A percentile compares a stretch with the other conserved stretches of the same genome.
phyloP scores from a whole-genome alignment of 2,113 vertebrate species.

The Hydrochoerus hydrochaeris region DNA sequence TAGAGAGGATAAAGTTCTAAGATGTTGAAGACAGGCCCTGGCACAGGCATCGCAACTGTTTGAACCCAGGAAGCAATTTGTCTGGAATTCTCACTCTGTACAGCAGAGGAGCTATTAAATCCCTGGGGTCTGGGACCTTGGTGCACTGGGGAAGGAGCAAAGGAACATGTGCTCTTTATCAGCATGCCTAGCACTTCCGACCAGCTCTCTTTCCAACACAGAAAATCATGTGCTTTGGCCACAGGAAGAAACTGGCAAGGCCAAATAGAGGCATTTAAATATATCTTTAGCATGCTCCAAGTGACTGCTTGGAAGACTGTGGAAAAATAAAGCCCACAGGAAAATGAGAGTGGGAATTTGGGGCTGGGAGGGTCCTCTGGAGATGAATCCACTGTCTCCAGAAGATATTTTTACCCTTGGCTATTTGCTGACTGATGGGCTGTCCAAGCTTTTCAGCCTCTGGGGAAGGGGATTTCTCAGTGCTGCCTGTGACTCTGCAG shows the following conservation, averaged over 20 bases:
- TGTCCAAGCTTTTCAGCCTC: not conserved
- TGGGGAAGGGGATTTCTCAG: not conserved
- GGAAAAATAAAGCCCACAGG: conserved; percentile 59
- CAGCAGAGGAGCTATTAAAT: not conserved
- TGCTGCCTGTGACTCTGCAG: not conserved
- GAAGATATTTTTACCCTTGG: conserved; percentile 34
- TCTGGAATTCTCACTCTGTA: conserved; percentile 37
- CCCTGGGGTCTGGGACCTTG: not conserved
- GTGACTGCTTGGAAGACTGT: conserved; percentile 50
- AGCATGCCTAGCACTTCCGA: not conserved
- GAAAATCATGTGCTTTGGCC: conserved; percentile 61
- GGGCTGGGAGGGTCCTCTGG: not conserved
- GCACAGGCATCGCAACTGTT: not conserved
- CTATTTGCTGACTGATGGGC: not conserved
- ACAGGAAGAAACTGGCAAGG: conserved; percentile 77
- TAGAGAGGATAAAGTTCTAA: conserved; percentile 13
- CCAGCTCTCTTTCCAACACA: not conserved
- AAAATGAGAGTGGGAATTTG: conserved; percentile 18
- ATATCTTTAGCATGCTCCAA: conserved; percentile 61
- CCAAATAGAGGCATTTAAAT: conserved; percentile 69
- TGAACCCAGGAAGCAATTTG: conserved; percentile 55
- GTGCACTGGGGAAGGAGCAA: conserved; percentile 5
- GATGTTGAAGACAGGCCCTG: not conserved
- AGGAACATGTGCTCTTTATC: conserved; percentile 68
- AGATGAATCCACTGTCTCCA: not conserved